These are phyloP conservation scores for Poecilia gillii DNA, from an alignment of 2,797 vertebrate genomes.

Conservation along the genomic window DNA sequence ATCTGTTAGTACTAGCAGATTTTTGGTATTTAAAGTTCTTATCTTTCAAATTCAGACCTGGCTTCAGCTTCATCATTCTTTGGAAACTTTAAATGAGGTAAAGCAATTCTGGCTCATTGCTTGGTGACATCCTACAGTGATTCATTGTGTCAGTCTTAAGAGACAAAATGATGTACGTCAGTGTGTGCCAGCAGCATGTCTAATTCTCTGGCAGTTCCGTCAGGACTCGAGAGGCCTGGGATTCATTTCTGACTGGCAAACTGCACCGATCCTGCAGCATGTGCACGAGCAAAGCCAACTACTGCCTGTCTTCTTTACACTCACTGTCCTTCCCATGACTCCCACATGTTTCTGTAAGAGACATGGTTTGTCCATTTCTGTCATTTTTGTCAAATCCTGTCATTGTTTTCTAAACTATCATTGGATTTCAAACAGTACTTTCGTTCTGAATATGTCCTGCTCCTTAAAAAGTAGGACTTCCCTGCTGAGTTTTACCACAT, in stretches of 20 bases:
- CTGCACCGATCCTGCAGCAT: slow-evolving; percentile 35
- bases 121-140: slow-evolving; percentile 33
- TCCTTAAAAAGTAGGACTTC: slow-evolving; percentile 14
- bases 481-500: slow-evolving; percentile 20
- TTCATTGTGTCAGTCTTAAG: slow-evolving; percentile 31
- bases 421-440: slow-evolving; percentile 11
- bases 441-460: slow-evolving; percentile 8
- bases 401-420: slow-evolving; percentile 22
- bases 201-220: slow-evolving; percentile 40
- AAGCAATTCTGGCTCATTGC: slow-evolving; percentile 50
- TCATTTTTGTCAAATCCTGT: slow-evolving; percentile 14
- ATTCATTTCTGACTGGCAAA: slow-evolving; percentile 63
- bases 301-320: slow-evolving; percentile 35
- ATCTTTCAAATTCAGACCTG: background rate
- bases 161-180: slow-evolving; percentile 26
- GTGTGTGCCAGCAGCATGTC: slow-evolving; percentile 19
- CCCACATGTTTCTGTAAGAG: slow-evolving; percentile 41
- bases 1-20: background rate
- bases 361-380: slow-evolving; percentile 21
- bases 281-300: slow-evolving; percentile 61
- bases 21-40: background rate
- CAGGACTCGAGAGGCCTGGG: slow-evolving; percentile 44
- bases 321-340: slow-evolving; percentile 64
- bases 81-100: slow-evolving; percentile 37
- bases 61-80: slow-evolving; percentile 38